phyloP scores from a whole-genome alignment of 2,888 invertebrate genomes.

The Branchipolynoe longqiensis region DNA sequence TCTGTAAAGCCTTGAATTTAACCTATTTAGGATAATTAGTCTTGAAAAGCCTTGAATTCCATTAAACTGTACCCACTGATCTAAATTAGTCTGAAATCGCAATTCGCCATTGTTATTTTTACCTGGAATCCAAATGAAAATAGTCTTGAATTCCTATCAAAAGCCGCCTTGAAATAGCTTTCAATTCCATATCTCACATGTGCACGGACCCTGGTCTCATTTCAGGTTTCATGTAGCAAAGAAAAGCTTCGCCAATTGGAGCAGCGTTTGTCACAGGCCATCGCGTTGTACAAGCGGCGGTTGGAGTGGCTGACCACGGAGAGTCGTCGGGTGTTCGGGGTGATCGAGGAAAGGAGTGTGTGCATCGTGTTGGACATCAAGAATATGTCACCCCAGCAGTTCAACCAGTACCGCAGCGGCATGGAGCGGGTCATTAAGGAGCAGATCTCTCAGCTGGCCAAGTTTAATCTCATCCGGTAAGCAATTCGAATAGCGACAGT shows the following conservation, averaged over 20 bases:
- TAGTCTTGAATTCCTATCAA: too few species aligned
- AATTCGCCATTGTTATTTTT: too few species aligned
- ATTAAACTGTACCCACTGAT: too few species aligned
- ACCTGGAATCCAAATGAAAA: too few species aligned
- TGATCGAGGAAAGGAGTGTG: slow-evolving; percentile 79
- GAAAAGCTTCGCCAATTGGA: slow-evolving; percentile 77
- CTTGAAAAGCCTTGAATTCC: too few species aligned
- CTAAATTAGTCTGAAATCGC: too few species aligned
- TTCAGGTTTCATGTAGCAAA: slow-evolving; percentile 76
- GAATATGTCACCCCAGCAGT: slow-evolving; percentile 79
- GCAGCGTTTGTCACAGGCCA: slow-evolving; percentile 75
- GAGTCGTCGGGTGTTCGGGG: slow-evolving; percentile 81
- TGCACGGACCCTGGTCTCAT: too few species aligned
- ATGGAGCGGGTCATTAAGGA: slow-evolving; percentile 78
- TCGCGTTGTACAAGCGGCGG: slow-evolving; percentile 77
- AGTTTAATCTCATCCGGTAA: slow-evolving; percentile 81
- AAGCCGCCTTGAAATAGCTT: too few species aligned
- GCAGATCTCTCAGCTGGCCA: slow-evolving; percentile 78
- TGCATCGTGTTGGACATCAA: slow-evolving; percentile 80
- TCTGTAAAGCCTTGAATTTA: too few species aligned
- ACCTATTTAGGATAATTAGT: too few species aligned
- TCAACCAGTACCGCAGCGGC: slow-evolving; percentile 79
- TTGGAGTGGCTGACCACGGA: slow-evolving; percentile 81
- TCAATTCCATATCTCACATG: too few species aligned
- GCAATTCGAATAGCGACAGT: too few species aligned